Evolutionary conservation across 2,888 invertebrate genomes (phyloP).

Genomic region (Ophion slaviceki): DNA sequence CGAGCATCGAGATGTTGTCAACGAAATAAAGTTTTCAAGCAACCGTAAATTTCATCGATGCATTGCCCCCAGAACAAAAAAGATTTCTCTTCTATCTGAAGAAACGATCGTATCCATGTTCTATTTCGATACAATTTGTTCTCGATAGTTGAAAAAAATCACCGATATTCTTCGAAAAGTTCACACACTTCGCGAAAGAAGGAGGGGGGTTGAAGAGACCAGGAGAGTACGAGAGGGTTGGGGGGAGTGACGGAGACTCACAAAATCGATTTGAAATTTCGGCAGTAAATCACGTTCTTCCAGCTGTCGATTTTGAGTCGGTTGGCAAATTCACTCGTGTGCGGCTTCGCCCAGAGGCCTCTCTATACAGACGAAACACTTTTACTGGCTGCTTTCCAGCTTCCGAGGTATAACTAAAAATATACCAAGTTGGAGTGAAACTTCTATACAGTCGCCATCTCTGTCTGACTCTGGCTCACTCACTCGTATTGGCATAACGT

Average conservation of each 20-base stretch:
- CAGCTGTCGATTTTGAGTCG: conserved; percentile 58
- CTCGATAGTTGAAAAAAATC: background rate
- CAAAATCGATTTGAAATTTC: conserved; percentile 56
- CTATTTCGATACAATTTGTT: conserved; percentile 1
- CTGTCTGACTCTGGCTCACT: background rate
- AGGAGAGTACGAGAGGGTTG: conserved; percentile 13
- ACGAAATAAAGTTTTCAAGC: background rate
- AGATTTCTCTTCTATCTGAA: background rate
- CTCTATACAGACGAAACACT: conserved; percentile 44
- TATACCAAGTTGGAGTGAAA: conserved; percentile 52
- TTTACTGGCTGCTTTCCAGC: conserved; percentile 63
- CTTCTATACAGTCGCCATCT: conserved; percentile 20
- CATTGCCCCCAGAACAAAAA: background rate
- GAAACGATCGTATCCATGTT: background rate
- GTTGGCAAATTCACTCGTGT: conserved; percentile 54
- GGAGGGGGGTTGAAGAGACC: conserved; percentile 8
- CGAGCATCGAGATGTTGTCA: background rate
- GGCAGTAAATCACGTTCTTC: conserved; percentile 56
- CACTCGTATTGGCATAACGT: conserved; percentile 31
- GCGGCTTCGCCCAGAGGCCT: conserved; percentile 26
- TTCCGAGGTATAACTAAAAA: conserved; percentile 66
- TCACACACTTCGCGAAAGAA: conserved; percentile 16
- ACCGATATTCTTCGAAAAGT: background rate
- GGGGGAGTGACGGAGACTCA: conserved; percentile 35
- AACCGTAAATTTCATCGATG: background rate